Evolutionary conservation across 2,113 vertebrate species (phyloP), one percentile per base, ranked within the genome.

Genomic region (Oxygymnocypris stewartii): DNA sequence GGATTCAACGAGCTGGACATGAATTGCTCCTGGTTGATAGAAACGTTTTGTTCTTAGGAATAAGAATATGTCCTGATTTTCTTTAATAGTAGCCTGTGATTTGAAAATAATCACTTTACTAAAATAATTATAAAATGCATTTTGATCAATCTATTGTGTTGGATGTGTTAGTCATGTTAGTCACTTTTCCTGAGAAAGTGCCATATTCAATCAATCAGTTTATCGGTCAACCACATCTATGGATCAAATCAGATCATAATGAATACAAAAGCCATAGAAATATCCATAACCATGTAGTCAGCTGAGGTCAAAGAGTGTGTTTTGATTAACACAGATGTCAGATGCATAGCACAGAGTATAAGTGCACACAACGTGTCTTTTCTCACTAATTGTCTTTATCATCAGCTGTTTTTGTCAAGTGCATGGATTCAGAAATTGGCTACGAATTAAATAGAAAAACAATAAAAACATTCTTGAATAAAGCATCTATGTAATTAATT

Each of bases 101-200:
- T 49, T 14, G n/a, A 76, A 13, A 76, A 49, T 49, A 9, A 76
- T 49, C 12, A 2, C 6, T 76, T 76, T 76, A 16, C 42, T 76
- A 28, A 25, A 25, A 28, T n/a, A 14, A 75, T 25, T 25, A 76
- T 76, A 28, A 73, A 73, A 76, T 76, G 42, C n/a, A 76, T 75
- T 75, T 14, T 8, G 23, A 13, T 25, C 42, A 31, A 63, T n/a
- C 16, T 25, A 47, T 12, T 16, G 42, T n/a, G 6, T 44, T n/a
- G 5, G 11, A 6, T 74, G 61, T 31, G 42, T n/a, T n/a, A n/a
- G n/a, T n/a, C n/a, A n/a, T n/a, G 18, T 73, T 71, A 23, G 37
- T 73, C 18, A 12, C 6, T 13, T 74, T 73, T 42, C 9, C 20
- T 3, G 71, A 44, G 10, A n/a, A 74, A n/a, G 23, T 75, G 20